Base-by-base conservation (phyloP, 2,113 vertebrate genomes). In the Lepus timidus region DNA sequence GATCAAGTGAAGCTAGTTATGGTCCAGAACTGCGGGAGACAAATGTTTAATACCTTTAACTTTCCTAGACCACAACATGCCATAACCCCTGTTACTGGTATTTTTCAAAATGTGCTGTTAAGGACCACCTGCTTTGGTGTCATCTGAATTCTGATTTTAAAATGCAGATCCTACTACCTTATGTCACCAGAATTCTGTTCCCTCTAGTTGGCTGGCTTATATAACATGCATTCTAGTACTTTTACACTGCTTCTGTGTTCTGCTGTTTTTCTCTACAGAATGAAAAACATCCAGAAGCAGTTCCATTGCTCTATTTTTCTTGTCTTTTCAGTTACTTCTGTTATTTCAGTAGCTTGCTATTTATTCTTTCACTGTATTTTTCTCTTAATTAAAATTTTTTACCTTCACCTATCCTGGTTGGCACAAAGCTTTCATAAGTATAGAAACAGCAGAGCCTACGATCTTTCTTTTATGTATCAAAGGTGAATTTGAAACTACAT, bases 201-300 rank as follows among this genome's bases (percentile, higher is more conserved):
- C 61, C 68, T 85, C 29, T n/a, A 55, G 73, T 65, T 85, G 61
- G 74, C 85, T 90, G 88, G 52, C 85, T 97, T 97, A 92, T 84
- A 78, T 97, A 96, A 95, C 74, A 68, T 20, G 25, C 90, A 85
- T 93, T 88, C 79, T 20, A 55, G 64, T 79, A 73, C 68, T 95
- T 96, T 68, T 71, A 82, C n/a, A 31, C 49, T 75, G 68, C 68
- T 96, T 25, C 76, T 79, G 13, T 86, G 79, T 88, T 90, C 62
- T 75, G 83, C 33, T 81, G 0, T 91, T 95, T 95, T 75, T 92
- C 61, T 86, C 33, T 76, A 68, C 73, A 62, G 78, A 9, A 1
- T 70, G 25, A 95, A 61, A 87, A 73, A 12, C 73, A 51, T 90
- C 65, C 39, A 9, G 68, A 94, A 97, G 62, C 51, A 61, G 5